Evolutionary conservation across 1,140 invertebrate genomes (phyloP).

Genomic region (Maconellicoccus hirsutus): DNA sequence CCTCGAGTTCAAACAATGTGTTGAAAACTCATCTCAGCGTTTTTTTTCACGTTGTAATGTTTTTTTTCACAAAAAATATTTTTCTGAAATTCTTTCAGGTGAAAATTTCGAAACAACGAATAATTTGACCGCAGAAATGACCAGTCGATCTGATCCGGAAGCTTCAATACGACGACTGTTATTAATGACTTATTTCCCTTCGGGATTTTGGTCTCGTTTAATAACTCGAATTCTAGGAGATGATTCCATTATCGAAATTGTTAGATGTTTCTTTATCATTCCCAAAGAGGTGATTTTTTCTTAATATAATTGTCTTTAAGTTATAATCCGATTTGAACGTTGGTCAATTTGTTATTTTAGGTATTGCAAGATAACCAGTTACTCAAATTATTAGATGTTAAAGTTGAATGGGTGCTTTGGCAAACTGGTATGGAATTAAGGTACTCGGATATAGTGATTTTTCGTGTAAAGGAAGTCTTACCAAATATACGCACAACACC

Average conservation of each 20-base stretch:
- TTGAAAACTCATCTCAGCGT: no score
- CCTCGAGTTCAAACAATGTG: not conserved
- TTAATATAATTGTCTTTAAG: not conserved
- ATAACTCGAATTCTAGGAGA: slow-evolving; percentile 86
- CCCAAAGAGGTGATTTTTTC: slow-evolving; percentile 43
- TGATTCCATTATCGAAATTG: slow-evolving; percentile 71
- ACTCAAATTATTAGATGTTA: slow-evolving; percentile 47
- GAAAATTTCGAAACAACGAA: not conserved
- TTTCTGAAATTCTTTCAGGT: not conserved
- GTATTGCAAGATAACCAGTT: slow-evolving; percentile 51
- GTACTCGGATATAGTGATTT: slow-evolving; percentile 65
- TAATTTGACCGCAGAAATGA: slow-evolving; percentile 31
- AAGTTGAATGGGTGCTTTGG: slow-evolving; percentile 90
- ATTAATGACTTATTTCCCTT: slow-evolving; percentile 91
- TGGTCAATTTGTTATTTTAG: slow-evolving; percentile 34
- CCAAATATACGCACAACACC: slow-evolving; percentile 44
- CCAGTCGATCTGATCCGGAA: slow-evolving; percentile 41
- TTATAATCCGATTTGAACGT: not conserved
- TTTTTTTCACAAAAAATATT: not conserved
- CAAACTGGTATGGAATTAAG: slow-evolving; percentile 83
- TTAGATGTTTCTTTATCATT: slow-evolving; percentile 51
- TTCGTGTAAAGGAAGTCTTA: slow-evolving; percentile 72
- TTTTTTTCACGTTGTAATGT: not conserved
- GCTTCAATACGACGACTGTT: slow-evolving; percentile 54
- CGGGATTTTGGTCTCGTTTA: slow-evolving; percentile 93